phyloP scores from a whole-genome alignment of 2,888 invertebrate genomes.

The Pheosia gnoma region DNA sequence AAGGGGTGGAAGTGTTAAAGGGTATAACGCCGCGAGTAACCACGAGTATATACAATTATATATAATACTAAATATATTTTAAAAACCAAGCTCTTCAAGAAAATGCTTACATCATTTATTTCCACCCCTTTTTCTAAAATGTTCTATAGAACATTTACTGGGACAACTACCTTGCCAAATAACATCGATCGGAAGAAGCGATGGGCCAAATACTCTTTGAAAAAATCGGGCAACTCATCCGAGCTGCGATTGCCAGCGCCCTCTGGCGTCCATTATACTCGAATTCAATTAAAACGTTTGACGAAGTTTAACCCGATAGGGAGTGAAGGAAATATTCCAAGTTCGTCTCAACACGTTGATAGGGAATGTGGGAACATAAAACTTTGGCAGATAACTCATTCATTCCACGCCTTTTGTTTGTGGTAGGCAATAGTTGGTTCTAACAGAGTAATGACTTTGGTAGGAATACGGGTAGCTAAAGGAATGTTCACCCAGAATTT shows the following conservation, averaged over 20 bases:
- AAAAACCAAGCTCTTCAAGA: too few species aligned
- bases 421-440: constrained; percentile 34
- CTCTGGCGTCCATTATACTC: constrained; percentile 31
- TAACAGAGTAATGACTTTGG: constrained; percentile 24
- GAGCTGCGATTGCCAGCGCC: not conserved
- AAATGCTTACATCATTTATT: too few species aligned
- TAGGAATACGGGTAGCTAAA: constrained; percentile 20
- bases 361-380: constrained; percentile 36
- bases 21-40: too few species aligned
- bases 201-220: not conserved
- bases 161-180: not conserved
- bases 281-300: constrained; percentile 47
- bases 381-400: constrained; percentile 48
- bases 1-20: too few species aligned
- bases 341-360: constrained; percentile 42
- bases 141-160: not conserved
- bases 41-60: too few species aligned
- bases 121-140: too few species aligned
- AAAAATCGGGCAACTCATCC: not conserved
- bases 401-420: constrained; percentile 45
- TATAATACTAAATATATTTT: too few species aligned
- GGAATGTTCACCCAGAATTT: constrained; percentile 7
- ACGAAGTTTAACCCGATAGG: constrained; percentile 34
- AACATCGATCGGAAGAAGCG: not conserved
- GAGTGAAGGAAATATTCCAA: constrained; percentile 46